Base-by-base conservation (phyloP, 2,888 invertebrate species). In the Suillia variegata region DNA sequence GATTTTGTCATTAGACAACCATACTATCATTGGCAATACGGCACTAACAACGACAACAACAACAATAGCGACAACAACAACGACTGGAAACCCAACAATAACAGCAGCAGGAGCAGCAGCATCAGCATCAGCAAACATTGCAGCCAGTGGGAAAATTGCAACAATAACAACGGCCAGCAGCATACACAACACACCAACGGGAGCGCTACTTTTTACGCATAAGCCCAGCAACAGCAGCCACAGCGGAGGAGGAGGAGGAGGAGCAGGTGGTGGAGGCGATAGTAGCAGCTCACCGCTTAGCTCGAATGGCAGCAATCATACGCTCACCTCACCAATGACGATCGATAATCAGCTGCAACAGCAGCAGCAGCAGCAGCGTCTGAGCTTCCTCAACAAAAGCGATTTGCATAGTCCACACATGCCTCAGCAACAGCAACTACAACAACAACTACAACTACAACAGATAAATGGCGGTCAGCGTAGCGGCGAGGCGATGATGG, bases 301-400 rank as follows among this genome's bases (percentile, higher is more conserved):
- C 66, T 80, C 80, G 70, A 80, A 79, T 70, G 78, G 79, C 59
- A 75, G 78, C 67, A 79, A 77, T 72, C 79, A 77, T 62, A 79
- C 79, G 34, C 68, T 80, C 33, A 78, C 76, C 56, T 76, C 79
- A 69, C 78, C 79, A 69, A 78, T 78, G 75, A 78, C 73, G 62
- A 71, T 76, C 68, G 80, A 80, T 67, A 79, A 75, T 63, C 77
- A 75, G 62, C 62, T 53, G 48, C 70, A 69, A 26, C 69, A 62
- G 31, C 66, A 67, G 33, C 67, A 67, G 49, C 62, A 54, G 18
- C 62, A 62, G 50, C 62, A 57, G 17, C 59, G 67, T 66, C 67
- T 63, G 58, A 65, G 63, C 54, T 65, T 61, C 60, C 42, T 67
- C 31, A 66, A 68, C 63, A 70, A 67, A 63, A 70, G 69, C 62